A percentile compares a stretch with the other conserved stretches of the same genome.
phyloP scores from a whole-genome alignment of 2,113 vertebrate genomes.

The Brachyhypopomus gauderio region DNA sequence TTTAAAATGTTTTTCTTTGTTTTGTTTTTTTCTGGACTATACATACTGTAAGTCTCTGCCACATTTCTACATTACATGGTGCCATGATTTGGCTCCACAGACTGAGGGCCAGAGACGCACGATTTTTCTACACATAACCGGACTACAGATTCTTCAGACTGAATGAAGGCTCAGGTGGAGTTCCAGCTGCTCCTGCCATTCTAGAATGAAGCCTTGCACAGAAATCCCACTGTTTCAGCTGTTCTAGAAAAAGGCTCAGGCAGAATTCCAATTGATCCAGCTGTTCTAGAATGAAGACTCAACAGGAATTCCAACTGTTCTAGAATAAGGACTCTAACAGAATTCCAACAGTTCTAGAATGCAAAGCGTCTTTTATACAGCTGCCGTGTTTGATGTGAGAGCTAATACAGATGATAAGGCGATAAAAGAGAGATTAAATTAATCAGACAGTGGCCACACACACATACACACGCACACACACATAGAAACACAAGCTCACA shows the following conservation, averaged over 20 bases:
- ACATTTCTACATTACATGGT: slow-evolving; percentile 57
- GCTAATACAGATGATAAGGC: slow-evolving; percentile 65
- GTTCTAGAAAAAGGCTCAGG: slow-evolving; percentile 38
- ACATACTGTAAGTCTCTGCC: slow-evolving; percentile 44
- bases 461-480: slow-evolving; percentile 11
- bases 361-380: slow-evolving; percentile 58
- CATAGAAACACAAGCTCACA: background rate
- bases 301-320: slow-evolving; percentile 2
- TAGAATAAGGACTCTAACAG: background rate
- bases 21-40: slow-evolving; percentile 40
- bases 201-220: background rate
- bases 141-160: slow-evolving; percentile 55
- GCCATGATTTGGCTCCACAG: slow-evolving; percentile 58
- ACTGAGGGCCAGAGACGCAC: slow-evolving; percentile 43
- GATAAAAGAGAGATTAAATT: slow-evolving; percentile 51
- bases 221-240: background rate
- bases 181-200: background rate
- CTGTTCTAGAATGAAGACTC: slow-evolving; percentile 45
- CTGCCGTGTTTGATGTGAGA: slow-evolving; percentile 54
- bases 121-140: slow-evolving; percentile 47
- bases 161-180: slow-evolving; percentile 15
- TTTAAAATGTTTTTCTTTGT: slow-evolving; percentile 27
- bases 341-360: slow-evolving; percentile 53
- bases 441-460: slow-evolving; percentile 43
- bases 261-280: slow-evolving; percentile 43